Base-by-base conservation (phyloP, 2,888 invertebrate genomes). In the Dryobotodes eremita region DNA sequence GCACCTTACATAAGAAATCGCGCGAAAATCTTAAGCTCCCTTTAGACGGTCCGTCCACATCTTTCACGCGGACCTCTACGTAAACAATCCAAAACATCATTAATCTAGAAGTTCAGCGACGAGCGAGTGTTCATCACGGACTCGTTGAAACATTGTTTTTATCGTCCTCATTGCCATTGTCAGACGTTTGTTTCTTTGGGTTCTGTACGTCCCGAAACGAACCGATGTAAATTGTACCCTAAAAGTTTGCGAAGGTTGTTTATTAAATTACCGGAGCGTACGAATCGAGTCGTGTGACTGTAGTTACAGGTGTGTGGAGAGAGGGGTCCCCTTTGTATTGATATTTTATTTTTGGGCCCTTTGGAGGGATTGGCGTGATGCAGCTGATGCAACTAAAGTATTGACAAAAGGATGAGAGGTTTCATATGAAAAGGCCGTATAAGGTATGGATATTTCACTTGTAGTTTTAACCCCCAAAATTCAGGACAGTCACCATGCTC, bases 191-290 rank as follows among this genome's bases (percentile, higher is more conserved):
- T 92, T 88, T 86, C 87, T 90, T 87, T 77, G 80, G 82, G 77
- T 85, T 86, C 86, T 70, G 85, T 80, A 79, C 85, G 79, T 84
- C 79, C 74, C 77, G 80, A 73, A 86, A 82, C 80, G 80, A 83
- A 83, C 73, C 88, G 83, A 91, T 92, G 92, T 90, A 92, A 92
- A 92, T 92, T 91, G 91, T 89, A 88, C 89, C 82, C 86, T 61
- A 86, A 89, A 92, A 92, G 89, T 92, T 92, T 88, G 86, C 83
- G 84, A 86, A 89, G 88, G 89, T 89, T 91, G 88, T 90, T 91
- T 92, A 92, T 92, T 92, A 91, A 91, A 92, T 92, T 92, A 91
- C 88, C 75, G 82, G 80, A 75, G 84, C 70, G 77, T 88, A 86
- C 89, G 86, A 88, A 89, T 89, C 82, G 81, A 86, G 84, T 84